Evolutionary conservation across 1,140 invertebrate genomes (phyloP), one percentile per base, ranked within the genome.

Genomic region (Drosophila orosa): DNA sequence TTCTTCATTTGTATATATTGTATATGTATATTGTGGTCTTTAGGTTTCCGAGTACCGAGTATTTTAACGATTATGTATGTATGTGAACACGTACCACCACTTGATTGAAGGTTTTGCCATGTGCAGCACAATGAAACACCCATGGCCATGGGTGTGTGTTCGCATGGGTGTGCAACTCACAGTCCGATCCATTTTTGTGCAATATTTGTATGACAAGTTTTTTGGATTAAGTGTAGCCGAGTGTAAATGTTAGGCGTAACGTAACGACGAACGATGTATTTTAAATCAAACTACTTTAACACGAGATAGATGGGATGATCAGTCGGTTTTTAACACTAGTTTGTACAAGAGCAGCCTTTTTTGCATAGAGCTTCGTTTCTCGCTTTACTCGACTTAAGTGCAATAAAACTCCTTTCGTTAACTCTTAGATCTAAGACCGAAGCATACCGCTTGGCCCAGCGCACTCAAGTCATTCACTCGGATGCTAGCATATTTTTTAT

Each of bases 141-240:
- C 31, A 33, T n/a, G 19, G 31, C n/a, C n/a, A n/a, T n/a, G 6
- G 3, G 57, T 33, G 80, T 65, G 62, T 65, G 57, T 45, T 67
- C 68, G 35, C 42, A 67, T 58, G 52, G 60, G 47, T 56, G 52
- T 54, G 66, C 73, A 76, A 89, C 80, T 89, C 74, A 89, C 77
- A 84, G 84, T 89, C 84, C 84, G 84, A 89, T 89, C 84, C 84
- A 89, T 89, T 89, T 86, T 89, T 89, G 84, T 89, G 84, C 84
- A 89, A 89, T 89, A 89, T 89, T 89, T 89, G 85, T 89, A 89
- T 90, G 84, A 89, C 85, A 89, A 80, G 74, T 83, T 89, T 89
- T 89, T 89, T 89, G 82, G 78, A 76, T 85, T 85, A 85, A 85
- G 82, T 68, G 74, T 84, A 73, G 42, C 73, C 72, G 72, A 73